Conservation (phyloP, 1,140 invertebrate species). For the Nixonia krombeini region DNA sequence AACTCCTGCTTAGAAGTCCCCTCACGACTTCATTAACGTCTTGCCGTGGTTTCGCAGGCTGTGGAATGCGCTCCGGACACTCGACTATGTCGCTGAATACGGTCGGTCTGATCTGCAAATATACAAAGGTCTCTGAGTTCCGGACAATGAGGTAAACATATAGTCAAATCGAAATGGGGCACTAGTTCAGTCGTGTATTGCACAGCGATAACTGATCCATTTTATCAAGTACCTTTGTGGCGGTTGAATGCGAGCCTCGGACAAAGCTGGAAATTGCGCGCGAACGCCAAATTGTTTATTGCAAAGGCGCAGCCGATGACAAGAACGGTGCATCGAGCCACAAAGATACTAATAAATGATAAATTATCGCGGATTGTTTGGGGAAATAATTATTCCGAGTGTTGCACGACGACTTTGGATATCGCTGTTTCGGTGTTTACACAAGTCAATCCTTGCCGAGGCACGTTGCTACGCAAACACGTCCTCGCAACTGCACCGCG, state of each 20-base stretch:
- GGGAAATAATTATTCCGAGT: slow-evolving; percentile 17
- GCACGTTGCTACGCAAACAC: slow-evolving; percentile 17
- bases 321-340: too few relatives aligned
- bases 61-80: slow-evolving; percentile 43
- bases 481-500: slow-evolving; percentile 7
- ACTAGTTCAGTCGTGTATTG: too few relatives aligned
- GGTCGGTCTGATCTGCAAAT: background rate
- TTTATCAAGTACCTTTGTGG: too few relatives aligned
- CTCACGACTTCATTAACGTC: slow-evolving; percentile 58
- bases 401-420: slow-evolving; percentile 14
- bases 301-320: too few relatives aligned
- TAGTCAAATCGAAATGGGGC: too few relatives aligned
- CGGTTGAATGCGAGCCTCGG: too few relatives aligned
- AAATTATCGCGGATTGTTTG: slow-evolving; percentile 9
- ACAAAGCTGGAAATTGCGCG: too few relatives aligned
- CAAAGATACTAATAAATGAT: background rate
- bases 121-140: too few relatives aligned
- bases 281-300: too few relatives aligned
- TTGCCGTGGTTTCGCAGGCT: slow-evolving; percentile 26
- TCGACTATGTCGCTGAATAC: slow-evolving; percentile 3
- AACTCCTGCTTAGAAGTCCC: slow-evolving; percentile 10
- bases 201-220: too few relatives aligned
- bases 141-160: too few relatives aligned
- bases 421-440: slow-evolving; percentile 19
- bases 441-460: slow-evolving; percentile 27